Conservation (phyloP, 2,797 vertebrate species). For the Ispidina lecontei region DNA sequence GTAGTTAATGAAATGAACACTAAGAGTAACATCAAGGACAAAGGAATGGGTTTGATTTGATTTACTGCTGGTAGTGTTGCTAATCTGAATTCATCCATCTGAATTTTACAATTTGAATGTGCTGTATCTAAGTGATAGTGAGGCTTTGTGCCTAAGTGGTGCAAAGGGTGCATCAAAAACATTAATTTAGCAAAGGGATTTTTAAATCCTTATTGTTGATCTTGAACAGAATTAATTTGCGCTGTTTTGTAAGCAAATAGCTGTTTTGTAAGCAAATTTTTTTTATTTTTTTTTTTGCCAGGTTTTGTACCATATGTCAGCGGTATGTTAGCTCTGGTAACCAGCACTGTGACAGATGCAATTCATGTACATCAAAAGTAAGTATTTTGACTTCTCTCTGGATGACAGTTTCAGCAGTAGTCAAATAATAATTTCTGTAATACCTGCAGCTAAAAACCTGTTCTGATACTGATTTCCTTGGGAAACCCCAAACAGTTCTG, state of each 20-base stretch:
- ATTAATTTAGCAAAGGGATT: background rate
- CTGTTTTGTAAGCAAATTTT: too few species aligned
- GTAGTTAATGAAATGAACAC: background rate
- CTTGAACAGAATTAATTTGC: background rate
- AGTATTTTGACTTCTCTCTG: background rate
- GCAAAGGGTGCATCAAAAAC: background rate
- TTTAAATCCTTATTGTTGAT: background rate
- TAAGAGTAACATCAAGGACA: background rate
- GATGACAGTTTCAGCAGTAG: background rate
- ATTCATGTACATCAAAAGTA: constrained; percentile 94
- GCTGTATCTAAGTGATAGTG: background rate
- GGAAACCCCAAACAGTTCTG: background rate
- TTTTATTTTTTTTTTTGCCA: constrained; percentile 41
- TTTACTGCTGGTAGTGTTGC: background rate
- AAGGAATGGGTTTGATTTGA: background rate
- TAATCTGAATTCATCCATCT: background rate
- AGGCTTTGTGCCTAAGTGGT: background rate
- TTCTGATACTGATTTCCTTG: background rate
- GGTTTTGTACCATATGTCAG: constrained; percentile 88
- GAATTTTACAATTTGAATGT: background rate
- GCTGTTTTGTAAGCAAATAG: background rate
- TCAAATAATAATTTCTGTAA: background rate
- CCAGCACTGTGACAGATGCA: constrained; percentile 88
- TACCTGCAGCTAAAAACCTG: background rate
- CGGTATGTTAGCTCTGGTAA: constrained; percentile 87